phyloP scores from a whole-genome alignment of 2,888 invertebrate species.

The Agriopis leucophaearia region DNA sequence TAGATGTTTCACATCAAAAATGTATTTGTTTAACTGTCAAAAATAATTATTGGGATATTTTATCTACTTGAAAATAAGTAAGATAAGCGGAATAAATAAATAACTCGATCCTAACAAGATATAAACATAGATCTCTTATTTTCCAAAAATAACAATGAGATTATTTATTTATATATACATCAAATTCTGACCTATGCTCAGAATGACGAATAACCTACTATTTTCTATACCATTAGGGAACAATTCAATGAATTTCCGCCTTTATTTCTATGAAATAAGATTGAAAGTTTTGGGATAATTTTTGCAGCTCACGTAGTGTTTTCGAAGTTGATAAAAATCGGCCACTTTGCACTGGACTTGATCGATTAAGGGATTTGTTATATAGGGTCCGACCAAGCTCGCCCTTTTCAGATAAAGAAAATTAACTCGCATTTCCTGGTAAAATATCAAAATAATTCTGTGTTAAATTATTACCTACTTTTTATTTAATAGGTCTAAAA shows the following conservation, averaged over 20 bases:
- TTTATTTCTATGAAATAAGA: slow-evolving; percentile 13
- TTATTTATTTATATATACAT: slow-evolving; percentile 13
- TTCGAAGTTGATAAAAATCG: slow-evolving; percentile 59
- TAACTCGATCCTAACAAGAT: too few relatives aligned
- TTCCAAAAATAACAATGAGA: slow-evolving; percentile 22
- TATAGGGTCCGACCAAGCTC: slow-evolving; percentile 1
- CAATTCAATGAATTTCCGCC: slow-evolving; percentile 7
- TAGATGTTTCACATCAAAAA: too few relatives aligned
- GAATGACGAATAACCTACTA: slow-evolving; percentile 15
- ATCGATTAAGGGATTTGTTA: slow-evolving; percentile 38
- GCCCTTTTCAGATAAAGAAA: neutral
- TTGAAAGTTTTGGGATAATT: slow-evolving; percentile 7
- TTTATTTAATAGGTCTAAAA: too few relatives aligned
- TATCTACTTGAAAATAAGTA: neutral
- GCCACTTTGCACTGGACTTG: slow-evolving; percentile 40
- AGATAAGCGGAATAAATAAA: too few relatives aligned
- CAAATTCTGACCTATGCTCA: slow-evolving; percentile 27
- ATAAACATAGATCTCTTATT: slow-evolving; percentile 1
- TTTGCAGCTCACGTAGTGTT: slow-evolving; percentile 41
- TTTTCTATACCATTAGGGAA: slow-evolving; percentile 9
- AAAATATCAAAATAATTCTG: too few relatives aligned
- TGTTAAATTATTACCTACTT: too few relatives aligned
- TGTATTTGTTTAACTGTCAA: too few relatives aligned
- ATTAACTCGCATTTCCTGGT: neutral
- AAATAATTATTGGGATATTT: too few relatives aligned